phyloP scores from a whole-genome alignment of 2,888 invertebrate species.

The Alloscopus bannaensis region DNA sequence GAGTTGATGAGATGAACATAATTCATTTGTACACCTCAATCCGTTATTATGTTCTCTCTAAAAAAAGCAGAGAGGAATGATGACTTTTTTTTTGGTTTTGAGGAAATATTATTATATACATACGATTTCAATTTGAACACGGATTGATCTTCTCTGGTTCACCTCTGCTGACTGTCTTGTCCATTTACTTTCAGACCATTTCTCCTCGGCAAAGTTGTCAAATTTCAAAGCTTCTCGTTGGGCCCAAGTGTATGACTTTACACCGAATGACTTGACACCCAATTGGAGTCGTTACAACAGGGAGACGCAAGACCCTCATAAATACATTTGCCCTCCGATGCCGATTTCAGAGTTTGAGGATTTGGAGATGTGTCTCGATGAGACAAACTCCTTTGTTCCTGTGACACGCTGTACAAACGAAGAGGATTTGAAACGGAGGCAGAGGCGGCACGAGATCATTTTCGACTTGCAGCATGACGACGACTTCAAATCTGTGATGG shows the following conservation, averaged over 20 bases:
- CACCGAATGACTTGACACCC: conserved; percentile 63
- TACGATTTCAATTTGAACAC: too few species aligned
- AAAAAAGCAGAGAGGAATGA: too few species aligned
- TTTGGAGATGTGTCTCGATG: conserved; percentile 48
- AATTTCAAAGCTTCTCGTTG: conserved; percentile 68
- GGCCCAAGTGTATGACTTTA: conserved; percentile 70
- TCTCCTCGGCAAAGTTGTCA: conserved; percentile 66
- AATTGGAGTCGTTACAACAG: conserved; percentile 65
- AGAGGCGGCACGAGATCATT: conserved; percentile 55
- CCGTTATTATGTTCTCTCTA: too few species aligned
- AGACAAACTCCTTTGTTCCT: conserved; percentile 49
- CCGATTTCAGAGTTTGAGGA: conserved; percentile 43
- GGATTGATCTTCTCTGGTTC: too few species aligned
- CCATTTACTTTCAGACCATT: conserved; percentile 68
- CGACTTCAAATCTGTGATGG: conserved; percentile 56
- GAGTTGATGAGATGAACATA: too few species aligned
- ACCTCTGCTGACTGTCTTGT: not conserved
- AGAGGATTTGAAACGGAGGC: conserved; percentile 46
- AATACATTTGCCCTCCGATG: conserved; percentile 61
- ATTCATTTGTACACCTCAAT: too few species aligned
- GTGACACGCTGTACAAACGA: conserved; percentile 50
- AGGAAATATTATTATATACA: too few species aligned
- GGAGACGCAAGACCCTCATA: conserved; percentile 58
- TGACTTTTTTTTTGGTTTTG: too few species aligned
- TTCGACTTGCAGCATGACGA: conserved; percentile 59